These are phyloP conservation scores for Agrilus mali DNA, from an alignment of 2,888 invertebrate genomes.

Conservation along the genomic window DNA sequence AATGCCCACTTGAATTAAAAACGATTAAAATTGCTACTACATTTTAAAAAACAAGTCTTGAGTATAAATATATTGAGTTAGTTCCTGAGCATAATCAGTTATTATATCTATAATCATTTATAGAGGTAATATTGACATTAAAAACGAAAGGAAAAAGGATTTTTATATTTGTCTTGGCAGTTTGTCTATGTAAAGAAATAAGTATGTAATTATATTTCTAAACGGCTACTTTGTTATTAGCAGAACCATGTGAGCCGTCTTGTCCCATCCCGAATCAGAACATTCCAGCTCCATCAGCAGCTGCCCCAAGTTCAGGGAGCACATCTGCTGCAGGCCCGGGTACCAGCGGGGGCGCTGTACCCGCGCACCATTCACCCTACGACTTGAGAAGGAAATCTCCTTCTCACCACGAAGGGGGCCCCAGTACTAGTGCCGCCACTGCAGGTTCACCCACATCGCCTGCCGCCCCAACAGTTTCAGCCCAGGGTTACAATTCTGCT, in stretches of 20 bases:
- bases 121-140: too few species aligned
- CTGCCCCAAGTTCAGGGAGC: constrained; percentile 28
- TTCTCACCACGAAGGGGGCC: constrained; percentile 45
- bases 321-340: constrained; percentile 36
- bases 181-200: too few species aligned
- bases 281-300: constrained; percentile 36
- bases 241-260: constrained; percentile 71
- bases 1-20: too few species aligned
- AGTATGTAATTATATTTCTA: constrained; percentile 2
- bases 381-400: constrained; percentile 80
- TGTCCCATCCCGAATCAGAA: constrained; percentile 49
- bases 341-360: constrained; percentile 41
- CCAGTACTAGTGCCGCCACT: constrained; percentile 44
- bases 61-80: too few species aligned
- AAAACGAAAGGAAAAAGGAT: too few species aligned
- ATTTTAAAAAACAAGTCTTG: too few species aligned
- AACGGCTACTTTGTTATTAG: constrained; percentile 32
- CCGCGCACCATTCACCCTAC: constrained; percentile 74
- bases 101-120: too few species aligned
- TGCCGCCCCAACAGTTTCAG: constrained; percentile 39
- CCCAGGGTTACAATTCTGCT: constrained; percentile 38
- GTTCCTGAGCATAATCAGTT: too few species aligned
- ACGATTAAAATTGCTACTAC: too few species aligned
- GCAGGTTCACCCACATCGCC: constrained; percentile 36
- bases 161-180: too few species aligned